A percentile compares a stretch with the other conserved stretches of the same genome.
Evolutionary conservation across 1,140 invertebrate species (phyloP).

Genomic region (Drosophila asahinai): DNA sequence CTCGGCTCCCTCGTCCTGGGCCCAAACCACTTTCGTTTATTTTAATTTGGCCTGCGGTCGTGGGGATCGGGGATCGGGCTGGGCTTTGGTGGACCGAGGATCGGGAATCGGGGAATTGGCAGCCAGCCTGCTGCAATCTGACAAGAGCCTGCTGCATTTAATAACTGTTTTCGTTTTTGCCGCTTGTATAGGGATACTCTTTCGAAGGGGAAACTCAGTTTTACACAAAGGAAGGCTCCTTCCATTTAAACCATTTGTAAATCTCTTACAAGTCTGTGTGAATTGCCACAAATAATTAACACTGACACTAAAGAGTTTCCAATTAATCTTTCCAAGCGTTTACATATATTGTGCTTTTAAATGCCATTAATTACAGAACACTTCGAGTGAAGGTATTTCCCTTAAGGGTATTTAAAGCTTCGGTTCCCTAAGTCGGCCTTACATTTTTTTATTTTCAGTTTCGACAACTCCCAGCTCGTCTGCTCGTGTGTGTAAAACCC

Average conservation of each 20-base stretch:
- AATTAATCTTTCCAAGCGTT: background rate
- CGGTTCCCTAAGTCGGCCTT: background rate
- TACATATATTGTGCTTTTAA: no score
- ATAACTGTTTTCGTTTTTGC: conserved; percentile 82
- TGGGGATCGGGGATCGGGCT: conserved; percentile 9
- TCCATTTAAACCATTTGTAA: background rate
- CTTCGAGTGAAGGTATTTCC: no score
- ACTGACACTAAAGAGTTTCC: background rate
- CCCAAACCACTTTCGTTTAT: conserved; percentile 81
- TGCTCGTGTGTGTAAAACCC: conserved; percentile 33
- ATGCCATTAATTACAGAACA: background rate
- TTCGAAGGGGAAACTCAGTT: no score
- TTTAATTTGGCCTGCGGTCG: conserved; percentile 80
- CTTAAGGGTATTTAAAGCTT: background rate
- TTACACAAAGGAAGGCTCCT: background rate
- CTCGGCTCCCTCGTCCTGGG: conserved; percentile 56
- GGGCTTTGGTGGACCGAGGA: background rate
- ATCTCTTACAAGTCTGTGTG: background rate
- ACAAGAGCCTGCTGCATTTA: conserved; percentile 79
- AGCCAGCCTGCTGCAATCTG: conserved; percentile 78
- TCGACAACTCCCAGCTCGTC: background rate
- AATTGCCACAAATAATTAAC: background rate
- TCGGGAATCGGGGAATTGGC: conserved; percentile 26
- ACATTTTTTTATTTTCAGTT: conserved; percentile 17
- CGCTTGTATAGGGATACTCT: conserved; percentile 46